Evolutionary conservation across 2,113 vertebrate genomes (phyloP), one percentile per base, ranked within the genome.

Genomic region (Silurus meridionalis): DNA sequence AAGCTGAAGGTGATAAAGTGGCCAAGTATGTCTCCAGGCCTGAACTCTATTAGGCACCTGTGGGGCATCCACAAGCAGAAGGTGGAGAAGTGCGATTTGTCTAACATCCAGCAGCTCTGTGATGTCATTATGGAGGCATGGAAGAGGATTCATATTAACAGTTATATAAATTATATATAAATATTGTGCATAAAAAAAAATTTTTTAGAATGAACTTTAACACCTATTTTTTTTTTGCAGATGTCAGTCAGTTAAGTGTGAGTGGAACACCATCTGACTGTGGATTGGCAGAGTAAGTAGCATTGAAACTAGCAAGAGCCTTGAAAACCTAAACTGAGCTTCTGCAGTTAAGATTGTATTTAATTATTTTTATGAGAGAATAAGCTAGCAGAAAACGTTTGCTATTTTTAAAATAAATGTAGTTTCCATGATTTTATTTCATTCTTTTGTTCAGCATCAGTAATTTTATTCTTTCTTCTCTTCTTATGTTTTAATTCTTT

Each of bases 401-500:
- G 8, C 37, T n/a, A 23, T n/a, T 13, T 9, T 52, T 52, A 4
- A 75, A 71, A 80, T 37, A 60, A 80, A 60, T 23, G 46, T 37
- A 21, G 5, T 86, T 80, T 89, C 66, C 52, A 80, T 14, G 55
- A 74, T 58, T 37, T 37, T 37, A 37, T 37, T 37, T 3, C 37
- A 37, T 37, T 37, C 37, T 37, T 37, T 37, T 37, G 37, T 37
- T 37, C 37, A 37, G 37, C 37, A 37, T 57, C n/a, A 21, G 25
- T 83, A 82, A 74, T 86, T 72, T 74, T 13, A 0, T 21, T 21
- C 63, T 75, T 86, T 79, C 37, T 67, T 53, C 37, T 89, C 64
- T 81, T 79, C 69, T 71, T 71, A 57, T 37, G 37, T 37, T 37
- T 37, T 37, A 1, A 37, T 37, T 37, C 25, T 8, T 6, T n/a